Evolutionary conservation across 2,113 vertebrate genomes (phyloP), one percentile per base, ranked within the genome.

Genomic region (Haemorhous mexicanus): DNA sequence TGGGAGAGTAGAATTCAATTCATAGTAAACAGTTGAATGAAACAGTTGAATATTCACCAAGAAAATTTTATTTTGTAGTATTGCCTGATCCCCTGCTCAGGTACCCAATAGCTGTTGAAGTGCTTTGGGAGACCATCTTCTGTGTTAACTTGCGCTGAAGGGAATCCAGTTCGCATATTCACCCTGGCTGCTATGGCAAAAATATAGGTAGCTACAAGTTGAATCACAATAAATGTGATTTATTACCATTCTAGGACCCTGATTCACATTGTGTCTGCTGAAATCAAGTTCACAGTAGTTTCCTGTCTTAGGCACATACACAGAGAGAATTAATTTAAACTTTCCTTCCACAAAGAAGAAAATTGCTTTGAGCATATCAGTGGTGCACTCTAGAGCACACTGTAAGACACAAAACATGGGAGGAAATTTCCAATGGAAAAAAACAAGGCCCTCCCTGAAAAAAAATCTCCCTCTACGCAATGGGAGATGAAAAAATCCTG

Each of bases 401-500:
- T 52, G 7, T 37, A 77, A 69, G 7, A 9, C 17, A 62, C 10
- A 78, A 35, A 91, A 91, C 82, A 50, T 46, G 6, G 4, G 67
- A 76, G 24, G 3, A 4, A 64, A 52, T 27, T 46, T 83, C 9
- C 16, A 61, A 4, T 10, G 18, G 50, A 49, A 87, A 50, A 52
- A 47, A 53, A 3, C 1, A 35, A 75, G n/a, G 3, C 2, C 1
- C 3, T 37, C 20, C 8, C 16, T 14, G 18, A 52, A 58, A 63
- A 49, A 33, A 41, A 2, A 5, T 6, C 1, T 30, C 22, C 10
- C 3, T 27, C 23, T 19, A 13, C 5, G 7, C 13, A 23, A 6
- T 44, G 11, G 3, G 4, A 17, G 23, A 2, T 37, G 10, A 12
- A 46, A 28, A 15, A 11, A 26, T 1, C 1, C 4, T 4, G 16